phyloP scores from a whole-genome alignment of 2,888 invertebrate species.

The Mythimna ferrago region DNA sequence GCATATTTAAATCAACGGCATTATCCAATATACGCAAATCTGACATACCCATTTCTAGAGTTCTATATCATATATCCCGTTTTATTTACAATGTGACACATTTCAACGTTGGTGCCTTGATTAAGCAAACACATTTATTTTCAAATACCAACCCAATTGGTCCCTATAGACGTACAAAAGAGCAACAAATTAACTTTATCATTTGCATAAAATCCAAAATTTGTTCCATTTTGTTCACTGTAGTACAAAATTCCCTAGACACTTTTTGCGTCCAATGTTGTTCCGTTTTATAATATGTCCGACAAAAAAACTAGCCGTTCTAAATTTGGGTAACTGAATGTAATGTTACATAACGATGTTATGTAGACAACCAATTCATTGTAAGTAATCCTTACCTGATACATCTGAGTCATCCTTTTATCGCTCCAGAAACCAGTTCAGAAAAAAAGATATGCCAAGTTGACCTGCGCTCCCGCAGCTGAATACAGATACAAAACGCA shows the following conservation, averaged over 20 bases:
- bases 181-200: constrained; percentile 49
- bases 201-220: constrained; percentile 48
- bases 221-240: constrained; percentile 34
- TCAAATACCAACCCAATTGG: constrained; percentile 41
- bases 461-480: constrained; percentile 84
- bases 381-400: constrained; percentile 55
- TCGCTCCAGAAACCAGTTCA: constrained; percentile 85
- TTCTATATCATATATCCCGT: neutral
- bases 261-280: constrained; percentile 15
- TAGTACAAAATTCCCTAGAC: constrained; percentile 36
- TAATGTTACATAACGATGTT: constrained; percentile 29
- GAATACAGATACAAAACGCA: constrained; percentile 58
- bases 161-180: constrained; percentile 41
- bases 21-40: constrained; percentile 7
- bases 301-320: neutral
- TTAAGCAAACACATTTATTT: constrained; percentile 36
- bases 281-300: constrained; percentile 26
- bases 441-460: constrained; percentile 79
- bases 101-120: constrained; percentile 20
- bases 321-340: constrained; percentile 13
- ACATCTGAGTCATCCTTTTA: constrained; percentile 86
- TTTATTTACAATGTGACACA: neutral
- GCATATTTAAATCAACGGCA: constrained; percentile 7
- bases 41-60: neutral
- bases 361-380: constrained; percentile 34